Evolutionary conservation across 2,797 vertebrate genomes (phyloP), one percentile per base, ranked within the genome.

Genomic region (Microcaecilia unicolor): DNA sequence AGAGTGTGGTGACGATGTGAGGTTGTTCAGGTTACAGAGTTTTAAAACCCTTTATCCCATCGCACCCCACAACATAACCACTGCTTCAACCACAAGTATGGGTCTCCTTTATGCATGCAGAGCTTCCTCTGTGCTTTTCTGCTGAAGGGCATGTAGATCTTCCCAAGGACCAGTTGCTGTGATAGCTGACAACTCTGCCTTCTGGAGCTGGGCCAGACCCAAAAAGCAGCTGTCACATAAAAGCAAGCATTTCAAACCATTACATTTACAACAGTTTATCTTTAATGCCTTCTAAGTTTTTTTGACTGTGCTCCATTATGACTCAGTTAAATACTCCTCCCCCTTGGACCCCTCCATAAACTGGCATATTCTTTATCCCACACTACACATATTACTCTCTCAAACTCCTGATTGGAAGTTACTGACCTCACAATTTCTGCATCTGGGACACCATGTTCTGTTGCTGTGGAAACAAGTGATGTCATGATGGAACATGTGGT

Each of bases 141-240:
- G n/a, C 43, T n/a, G 41, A 28, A 40, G 40, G 42, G 40, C 52
- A 41, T 15, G 24, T 27, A 6, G 9, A 0, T 3, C 53, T 53
- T 53, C 48, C 3, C 17, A 22, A 20, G 44, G 28, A 31, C 30
- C 4, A 8, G 50, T 27, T 46, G 5, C 45, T 22, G 22, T 9
- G 5, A 32, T 25, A 23, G 32, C 19, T 35, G 33, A 16, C 2
- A 12, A 14, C 40, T 34, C 11, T 5, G 15, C 32, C 12, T 13
- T 31, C 53, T 60, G 60, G 60, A 46, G 34, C 39, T 32, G 31
- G 15, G 16, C 55, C 58, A 60, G 44, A 36, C 34, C 12, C 7
- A 3, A 6, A 22, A 6, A 60, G 53, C 58, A 58, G 64, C 64
- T 58, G 64, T 38, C 55, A 56, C 51, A 56, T 38, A 4, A 61